phyloP scores from a whole-genome alignment of 2,113 vertebrate genomes.

The Plectropomus leopardus region DNA sequence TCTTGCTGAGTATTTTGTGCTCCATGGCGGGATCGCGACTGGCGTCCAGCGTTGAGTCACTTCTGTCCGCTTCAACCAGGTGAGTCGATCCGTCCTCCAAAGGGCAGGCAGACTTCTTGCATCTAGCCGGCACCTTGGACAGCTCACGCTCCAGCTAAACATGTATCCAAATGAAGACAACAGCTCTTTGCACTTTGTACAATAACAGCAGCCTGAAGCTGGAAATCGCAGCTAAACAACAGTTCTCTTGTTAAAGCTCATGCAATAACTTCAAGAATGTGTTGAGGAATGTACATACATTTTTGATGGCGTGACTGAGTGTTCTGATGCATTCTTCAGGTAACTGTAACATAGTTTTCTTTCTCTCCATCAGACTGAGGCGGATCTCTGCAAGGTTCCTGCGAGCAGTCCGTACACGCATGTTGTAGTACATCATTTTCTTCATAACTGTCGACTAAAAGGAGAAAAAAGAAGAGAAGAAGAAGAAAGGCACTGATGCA shows the following conservation, averaged over 20 bases:
- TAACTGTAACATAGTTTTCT: conserved; percentile 80
- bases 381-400: conserved; percentile 84
- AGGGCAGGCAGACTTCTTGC: conserved; percentile 54
- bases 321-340: conserved; percentile 86
- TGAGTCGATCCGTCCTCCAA: conserved; percentile 30
- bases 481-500: background rate
- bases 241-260: background rate
- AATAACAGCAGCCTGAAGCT: background rate
- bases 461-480: background rate
- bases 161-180: conserved; percentile 26
- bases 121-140: conserved; percentile 56
- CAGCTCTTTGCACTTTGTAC: background rate
- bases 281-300: conserved; percentile 78
- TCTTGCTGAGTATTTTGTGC: conserved; percentile 82
- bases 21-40: conserved; percentile 66
- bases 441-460: conserved; percentile 89
- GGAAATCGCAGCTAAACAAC: background rate
- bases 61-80: no score
- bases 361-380: conserved; percentile 83
- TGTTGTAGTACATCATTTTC: conserved; percentile 94
- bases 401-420: conserved; percentile 86
- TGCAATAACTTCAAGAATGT: background rate
- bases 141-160: conserved; percentile 85
- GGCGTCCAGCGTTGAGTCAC: no score
- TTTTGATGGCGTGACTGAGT: conserved; percentile 85